A percentile compares a stretch with the other conserved stretches of the same genome.
These are phyloP conservation scores for Urocitellus parryii DNA, from an alignment of 2,113 vertebrate genomes.

Conservation along the genomic window DNA sequence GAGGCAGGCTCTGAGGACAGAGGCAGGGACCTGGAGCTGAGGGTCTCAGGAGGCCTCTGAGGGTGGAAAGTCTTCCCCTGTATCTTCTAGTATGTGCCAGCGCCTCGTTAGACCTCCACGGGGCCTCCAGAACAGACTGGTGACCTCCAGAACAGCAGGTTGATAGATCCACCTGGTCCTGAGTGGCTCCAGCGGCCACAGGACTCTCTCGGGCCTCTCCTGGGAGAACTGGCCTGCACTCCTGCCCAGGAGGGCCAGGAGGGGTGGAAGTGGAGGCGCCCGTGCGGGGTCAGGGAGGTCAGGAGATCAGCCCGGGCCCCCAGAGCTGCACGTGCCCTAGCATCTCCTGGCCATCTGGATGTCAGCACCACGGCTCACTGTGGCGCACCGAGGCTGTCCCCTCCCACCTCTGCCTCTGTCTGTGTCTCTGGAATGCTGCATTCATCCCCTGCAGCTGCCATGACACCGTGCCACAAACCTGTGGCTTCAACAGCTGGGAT, in stretches of 20 bases:
- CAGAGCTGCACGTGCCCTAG: rapidly evolving
- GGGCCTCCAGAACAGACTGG: background rate
- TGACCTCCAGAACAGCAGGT: background rate
- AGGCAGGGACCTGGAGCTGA: background rate
- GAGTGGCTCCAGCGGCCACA: background rate
- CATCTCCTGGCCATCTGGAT: background rate
- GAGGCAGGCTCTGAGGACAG: background rate
- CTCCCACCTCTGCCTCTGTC: background rate
- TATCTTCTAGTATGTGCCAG: too few species aligned
- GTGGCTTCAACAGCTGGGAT: rapidly evolving
- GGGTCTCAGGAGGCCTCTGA: background rate
- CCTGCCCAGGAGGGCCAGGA: background rate
- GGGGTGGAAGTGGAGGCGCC: background rate
- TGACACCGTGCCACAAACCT: rapidly evolving
- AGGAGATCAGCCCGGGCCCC: background rate
- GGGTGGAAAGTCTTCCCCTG: background rate
- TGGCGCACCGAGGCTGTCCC: background rate
- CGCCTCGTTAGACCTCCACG: background rate
- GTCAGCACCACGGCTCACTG: too few species aligned
- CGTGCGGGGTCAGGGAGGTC: background rate
- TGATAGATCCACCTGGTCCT: rapidly evolving
- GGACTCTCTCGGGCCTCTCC: background rate
- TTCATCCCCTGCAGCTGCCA: rapidly evolving
- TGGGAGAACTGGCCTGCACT: rapidly evolving
- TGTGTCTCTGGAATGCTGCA: background rate